These are phyloP conservation scores for Leptinotarsa undecemlineata DNA, from an alignment of 1,140 invertebrate species.

Conservation along the genomic window DNA sequence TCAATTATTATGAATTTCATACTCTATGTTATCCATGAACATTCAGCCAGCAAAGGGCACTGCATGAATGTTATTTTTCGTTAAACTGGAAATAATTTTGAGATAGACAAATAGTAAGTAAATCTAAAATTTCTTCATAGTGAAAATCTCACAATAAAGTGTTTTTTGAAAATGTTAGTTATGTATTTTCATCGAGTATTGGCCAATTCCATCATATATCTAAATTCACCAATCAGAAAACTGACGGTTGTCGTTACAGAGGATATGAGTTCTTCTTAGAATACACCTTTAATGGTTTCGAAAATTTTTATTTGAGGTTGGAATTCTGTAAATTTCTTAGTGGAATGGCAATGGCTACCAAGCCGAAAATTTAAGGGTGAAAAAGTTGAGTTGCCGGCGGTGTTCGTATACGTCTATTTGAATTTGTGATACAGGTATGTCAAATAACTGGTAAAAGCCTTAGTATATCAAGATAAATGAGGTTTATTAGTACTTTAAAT, in stretches of 20 bases:
- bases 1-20: too few relatives aligned
- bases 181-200: too few relatives aligned
- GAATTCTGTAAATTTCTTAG: not conserved
- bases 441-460: not conserved
- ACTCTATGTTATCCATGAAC: too few relatives aligned
- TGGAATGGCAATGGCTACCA: slow-evolving; percentile 1
- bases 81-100: too few relatives aligned
- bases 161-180: too few relatives aligned
- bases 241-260: not conserved
- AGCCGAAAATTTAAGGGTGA: slow-evolving; percentile 12
- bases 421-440: slow-evolving; percentile 11
- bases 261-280: not conserved
- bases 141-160: too few relatives aligned
- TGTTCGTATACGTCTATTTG: not conserved
- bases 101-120: too few relatives aligned
- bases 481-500: not conserved
- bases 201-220: too few relatives aligned
- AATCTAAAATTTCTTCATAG: too few relatives aligned
- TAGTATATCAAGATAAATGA: not conserved
- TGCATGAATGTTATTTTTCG: too few relatives aligned
- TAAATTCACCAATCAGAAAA: not conserved
- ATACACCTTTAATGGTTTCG: not conserved
- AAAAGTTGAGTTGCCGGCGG: not conserved
- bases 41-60: too few relatives aligned
- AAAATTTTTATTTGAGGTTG: slow-evolving; percentile 11